Evolutionary conservation across 1,140 invertebrate genomes (phyloP).

Genomic region (Caenorhabditis elegans): DNA sequence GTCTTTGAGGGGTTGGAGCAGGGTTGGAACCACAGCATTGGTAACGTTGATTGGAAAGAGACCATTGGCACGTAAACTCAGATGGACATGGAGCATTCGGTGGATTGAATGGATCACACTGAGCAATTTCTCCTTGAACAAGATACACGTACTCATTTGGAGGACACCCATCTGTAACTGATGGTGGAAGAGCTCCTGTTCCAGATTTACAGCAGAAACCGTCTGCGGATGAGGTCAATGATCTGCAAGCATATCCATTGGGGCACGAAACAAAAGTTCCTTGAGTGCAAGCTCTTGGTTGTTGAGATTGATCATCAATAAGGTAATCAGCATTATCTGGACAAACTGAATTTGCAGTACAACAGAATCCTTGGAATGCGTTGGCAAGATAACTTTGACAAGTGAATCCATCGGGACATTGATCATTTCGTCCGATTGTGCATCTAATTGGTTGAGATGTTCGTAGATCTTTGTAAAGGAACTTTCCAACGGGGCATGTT

Average conservation of each 20-base stretch:
- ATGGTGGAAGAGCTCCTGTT: conserved; percentile 14
- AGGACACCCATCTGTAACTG: conserved; percentile 41
- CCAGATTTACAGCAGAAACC: conserved; percentile 46
- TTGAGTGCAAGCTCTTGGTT: conserved; percentile 48
- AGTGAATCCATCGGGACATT: conserved; percentile 46
- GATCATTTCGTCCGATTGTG: conserved; percentile 42
- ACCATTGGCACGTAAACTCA: conserved; percentile 50
- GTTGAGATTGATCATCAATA: conserved; percentile 43
- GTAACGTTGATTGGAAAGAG: conserved; percentile 44
- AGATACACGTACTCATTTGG: conserved; percentile 45
- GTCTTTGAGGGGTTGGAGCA: conserved; percentile 26
- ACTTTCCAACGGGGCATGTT: conserved; percentile 43
- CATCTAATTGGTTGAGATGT: conserved; percentile 37
- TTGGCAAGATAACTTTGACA: conserved; percentile 44
- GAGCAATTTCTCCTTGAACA: conserved; percentile 46
- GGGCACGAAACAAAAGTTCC: conserved; percentile 46
- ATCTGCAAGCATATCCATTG: conserved; percentile 38
- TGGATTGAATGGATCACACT: conserved; percentile 50
- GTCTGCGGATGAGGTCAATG: conserved; percentile 31
- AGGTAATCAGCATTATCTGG: conserved; percentile 47
- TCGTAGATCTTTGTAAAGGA: conserved; percentile 43
- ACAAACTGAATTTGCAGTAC: conserved; percentile 43
- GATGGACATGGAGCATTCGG: conserved; percentile 48
- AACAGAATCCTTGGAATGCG: conserved; percentile 50
- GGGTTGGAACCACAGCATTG: conserved; percentile 49